Percentiles rank a stretch among this genome's conserved stretches.
phyloP scores from a whole-genome alignment of 2,888 invertebrate genomes.

The Clanis bilineata region DNA sequence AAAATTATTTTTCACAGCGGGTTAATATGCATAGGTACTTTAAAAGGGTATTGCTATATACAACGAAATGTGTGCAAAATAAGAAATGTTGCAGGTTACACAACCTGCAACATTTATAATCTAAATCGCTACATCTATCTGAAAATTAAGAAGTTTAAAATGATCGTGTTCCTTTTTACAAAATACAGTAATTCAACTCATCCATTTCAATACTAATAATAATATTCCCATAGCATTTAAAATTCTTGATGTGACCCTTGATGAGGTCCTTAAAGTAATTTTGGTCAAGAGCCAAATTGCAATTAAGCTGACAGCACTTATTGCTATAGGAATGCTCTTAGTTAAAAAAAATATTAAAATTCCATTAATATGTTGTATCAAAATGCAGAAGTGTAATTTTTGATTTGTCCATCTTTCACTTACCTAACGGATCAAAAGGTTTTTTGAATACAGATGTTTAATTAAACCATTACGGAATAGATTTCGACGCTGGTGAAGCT shows the following conservation, averaged over 20 bases:
- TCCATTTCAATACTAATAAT: background rate
- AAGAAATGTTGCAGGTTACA: too few species aligned
- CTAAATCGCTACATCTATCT: too few species aligned
- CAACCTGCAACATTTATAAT: too few species aligned
- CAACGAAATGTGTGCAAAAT: background rate
- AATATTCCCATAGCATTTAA: background rate
- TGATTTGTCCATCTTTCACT: too few species aligned
- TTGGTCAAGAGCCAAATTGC: slow-evolving; percentile 37
- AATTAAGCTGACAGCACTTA: slow-evolving; percentile 35
- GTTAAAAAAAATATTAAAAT: background rate
- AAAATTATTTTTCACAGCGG: background rate
- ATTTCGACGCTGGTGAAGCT: too few species aligned
- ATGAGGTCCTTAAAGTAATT: slow-evolving; percentile 17
- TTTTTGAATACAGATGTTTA: too few species aligned
- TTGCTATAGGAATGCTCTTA: slow-evolving; percentile 23
- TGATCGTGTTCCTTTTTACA: too few species aligned
- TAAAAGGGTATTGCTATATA: background rate
- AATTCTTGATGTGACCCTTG: too few species aligned
- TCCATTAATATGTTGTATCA: background rate
- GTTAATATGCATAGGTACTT: background rate
- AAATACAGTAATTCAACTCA: background rate
- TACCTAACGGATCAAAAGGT: too few species aligned
- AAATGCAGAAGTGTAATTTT: too few species aligned
- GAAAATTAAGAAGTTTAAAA: too few species aligned
- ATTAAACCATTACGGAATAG: too few species aligned